phyloP scores from a whole-genome alignment of 2,113 vertebrate genomes.

The Propithecus coquereli region DNA sequence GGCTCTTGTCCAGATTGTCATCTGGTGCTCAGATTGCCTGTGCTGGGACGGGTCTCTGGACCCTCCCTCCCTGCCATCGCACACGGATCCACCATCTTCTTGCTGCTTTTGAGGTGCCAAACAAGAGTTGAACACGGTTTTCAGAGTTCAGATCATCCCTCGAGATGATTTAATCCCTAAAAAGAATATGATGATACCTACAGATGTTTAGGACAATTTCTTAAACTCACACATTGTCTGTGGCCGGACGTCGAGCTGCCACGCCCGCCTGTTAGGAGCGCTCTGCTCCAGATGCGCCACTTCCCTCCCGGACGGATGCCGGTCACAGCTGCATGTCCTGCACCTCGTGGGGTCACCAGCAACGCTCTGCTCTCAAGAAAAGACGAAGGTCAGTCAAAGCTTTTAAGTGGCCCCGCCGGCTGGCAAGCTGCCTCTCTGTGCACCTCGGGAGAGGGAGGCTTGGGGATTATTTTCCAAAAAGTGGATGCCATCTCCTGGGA shows the following conservation, averaged over 20 bases:
- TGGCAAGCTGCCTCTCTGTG: background rate
- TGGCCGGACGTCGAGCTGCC: rapidly evolving
- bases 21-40: rapidly evolving
- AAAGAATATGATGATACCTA: background rate
- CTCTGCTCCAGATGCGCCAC: conserved; percentile 55
- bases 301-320: conserved; percentile 34
- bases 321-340: conserved; percentile 5
- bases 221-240: rapidly evolving
- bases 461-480: conserved; percentile 60
- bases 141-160: background rate
- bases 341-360: conserved; percentile 43
- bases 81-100: background rate
- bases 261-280: rapidly evolving
- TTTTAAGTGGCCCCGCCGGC: background rate
- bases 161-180: background rate
- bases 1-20: rapidly evolving
- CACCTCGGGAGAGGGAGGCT: background rate
- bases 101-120: background rate
- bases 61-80: rapidly evolving
- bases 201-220: rapidly evolving
- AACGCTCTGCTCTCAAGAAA: conserved; percentile 59
- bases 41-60: background rate
- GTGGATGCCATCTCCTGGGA: conserved; percentile 74
- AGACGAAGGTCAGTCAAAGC: conserved; percentile 35
- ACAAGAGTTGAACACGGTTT: background rate